Evolutionary conservation across 2,888 invertebrate species (phyloP).

Genomic region (Eupithecia inturbata): DNA sequence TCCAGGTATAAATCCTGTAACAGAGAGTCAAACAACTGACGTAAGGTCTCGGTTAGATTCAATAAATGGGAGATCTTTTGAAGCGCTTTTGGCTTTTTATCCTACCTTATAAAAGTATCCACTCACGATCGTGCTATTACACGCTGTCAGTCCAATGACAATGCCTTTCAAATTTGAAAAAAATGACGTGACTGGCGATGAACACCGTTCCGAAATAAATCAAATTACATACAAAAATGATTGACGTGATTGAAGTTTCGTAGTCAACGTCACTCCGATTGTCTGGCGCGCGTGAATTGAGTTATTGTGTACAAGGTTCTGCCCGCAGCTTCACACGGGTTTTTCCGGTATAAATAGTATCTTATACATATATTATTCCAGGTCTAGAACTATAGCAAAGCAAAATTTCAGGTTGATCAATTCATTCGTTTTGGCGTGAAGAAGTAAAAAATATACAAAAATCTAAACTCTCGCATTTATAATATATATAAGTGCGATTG

Average conservation of each 20-base stretch:
- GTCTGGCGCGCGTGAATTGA: background rate
- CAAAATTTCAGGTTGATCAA: too few relatives aligned
- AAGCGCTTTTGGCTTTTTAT: background rate
- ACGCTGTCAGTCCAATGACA: background rate
- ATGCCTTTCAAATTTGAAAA: constrained; percentile 3
- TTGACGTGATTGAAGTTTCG: background rate
- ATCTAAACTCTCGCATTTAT: too few relatives aligned
- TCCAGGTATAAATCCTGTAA: too few relatives aligned
- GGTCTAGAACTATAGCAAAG: too few relatives aligned
- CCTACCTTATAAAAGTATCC: background rate
- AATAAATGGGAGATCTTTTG: background rate
- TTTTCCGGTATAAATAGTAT: too few relatives aligned
- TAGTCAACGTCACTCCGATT: background rate
- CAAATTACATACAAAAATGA: constrained; percentile 5
- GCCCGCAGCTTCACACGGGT: too few relatives aligned
- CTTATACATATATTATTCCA: too few relatives aligned
- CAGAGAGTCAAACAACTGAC: background rate
- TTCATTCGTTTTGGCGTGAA: too few relatives aligned
- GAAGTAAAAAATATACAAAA: too few relatives aligned
- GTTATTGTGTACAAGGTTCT: background rate
- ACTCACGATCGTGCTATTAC: background rate
- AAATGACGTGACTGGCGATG: background rate
- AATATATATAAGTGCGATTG: too few relatives aligned
- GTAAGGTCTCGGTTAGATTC: background rate
- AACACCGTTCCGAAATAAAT: background rate